Conservation (phyloP, 2,113 vertebrate species). For the Accipiter virgatus region DNA sequence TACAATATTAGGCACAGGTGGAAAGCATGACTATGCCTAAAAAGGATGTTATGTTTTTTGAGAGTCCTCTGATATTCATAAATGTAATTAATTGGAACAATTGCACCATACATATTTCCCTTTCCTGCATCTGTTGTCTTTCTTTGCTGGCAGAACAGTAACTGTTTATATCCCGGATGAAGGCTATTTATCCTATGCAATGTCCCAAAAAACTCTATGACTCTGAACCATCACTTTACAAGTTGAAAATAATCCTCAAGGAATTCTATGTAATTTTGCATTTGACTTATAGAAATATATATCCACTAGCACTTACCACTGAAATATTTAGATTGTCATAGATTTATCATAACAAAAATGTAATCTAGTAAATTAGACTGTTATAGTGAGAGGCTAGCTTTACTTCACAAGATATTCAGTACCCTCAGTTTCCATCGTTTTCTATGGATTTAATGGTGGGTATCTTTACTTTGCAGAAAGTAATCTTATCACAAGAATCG, state of each 20-base stretch:
- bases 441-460: not conserved
- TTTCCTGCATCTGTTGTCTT: not conserved
- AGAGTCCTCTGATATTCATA: not conserved
- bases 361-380: not conserved
- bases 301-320: rapidly evolving
- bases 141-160: not conserved
- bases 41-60: not conserved
- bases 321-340: not conserved
- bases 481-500: not conserved
- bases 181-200: not conserved
- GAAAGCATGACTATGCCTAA: not conserved
- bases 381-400: not conserved
- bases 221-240: not conserved
- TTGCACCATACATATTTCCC: not conserved
- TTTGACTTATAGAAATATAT: not conserved
- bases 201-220: not conserved
- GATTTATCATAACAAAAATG: not conserved
- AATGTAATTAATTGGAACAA: not conserved
- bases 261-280: not conserved
- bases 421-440: not conserved
- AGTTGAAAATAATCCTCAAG: not conserved
- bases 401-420: not conserved
- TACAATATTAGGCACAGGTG: not conserved
- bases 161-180: not conserved
- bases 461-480: not conserved